phyloP scores from a whole-genome alignment of 2,113 vertebrate species.

The Merops nubicus region DNA sequence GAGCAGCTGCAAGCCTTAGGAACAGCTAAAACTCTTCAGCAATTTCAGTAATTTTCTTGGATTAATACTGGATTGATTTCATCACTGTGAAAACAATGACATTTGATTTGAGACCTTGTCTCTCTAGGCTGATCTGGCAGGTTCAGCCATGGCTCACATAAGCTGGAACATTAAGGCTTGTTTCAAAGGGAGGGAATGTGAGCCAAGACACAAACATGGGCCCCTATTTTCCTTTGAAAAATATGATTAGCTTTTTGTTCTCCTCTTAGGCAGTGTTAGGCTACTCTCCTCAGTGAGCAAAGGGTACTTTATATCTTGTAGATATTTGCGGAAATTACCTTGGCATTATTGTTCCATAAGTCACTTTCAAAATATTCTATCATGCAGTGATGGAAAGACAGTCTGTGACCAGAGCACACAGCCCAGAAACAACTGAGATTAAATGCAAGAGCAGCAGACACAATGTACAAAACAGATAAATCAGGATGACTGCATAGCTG shows the following conservation, averaged over 20 bases:
- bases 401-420: not conserved
- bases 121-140: not conserved
- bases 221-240: slow-evolving; percentile 16
- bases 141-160: not conserved
- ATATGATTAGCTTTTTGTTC: not conserved
- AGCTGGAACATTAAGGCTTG: not conserved
- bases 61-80: not conserved
- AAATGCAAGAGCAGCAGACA: slow-evolving; percentile 8
- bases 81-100: not conserved
- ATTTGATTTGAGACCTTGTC: not conserved
- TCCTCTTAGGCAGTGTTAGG: not conserved
- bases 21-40: not conserved
- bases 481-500: not conserved
- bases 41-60: not conserved
- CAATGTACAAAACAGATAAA: slow-evolving; percentile 37
- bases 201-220: slow-evolving; percentile 6
- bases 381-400: not conserved
- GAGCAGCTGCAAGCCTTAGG: not conserved
- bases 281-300: not conserved
- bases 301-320: not conserved
- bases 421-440: slow-evolving; percentile 5
- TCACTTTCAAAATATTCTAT: slow-evolving; percentile 20
- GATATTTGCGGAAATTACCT: not conserved
- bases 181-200: not conserved
- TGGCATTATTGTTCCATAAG: not conserved